These are phyloP conservation scores for Notocelia uddmanniana DNA, from an alignment of 2,888 invertebrate genomes.

Conservation along the genomic window DNA sequence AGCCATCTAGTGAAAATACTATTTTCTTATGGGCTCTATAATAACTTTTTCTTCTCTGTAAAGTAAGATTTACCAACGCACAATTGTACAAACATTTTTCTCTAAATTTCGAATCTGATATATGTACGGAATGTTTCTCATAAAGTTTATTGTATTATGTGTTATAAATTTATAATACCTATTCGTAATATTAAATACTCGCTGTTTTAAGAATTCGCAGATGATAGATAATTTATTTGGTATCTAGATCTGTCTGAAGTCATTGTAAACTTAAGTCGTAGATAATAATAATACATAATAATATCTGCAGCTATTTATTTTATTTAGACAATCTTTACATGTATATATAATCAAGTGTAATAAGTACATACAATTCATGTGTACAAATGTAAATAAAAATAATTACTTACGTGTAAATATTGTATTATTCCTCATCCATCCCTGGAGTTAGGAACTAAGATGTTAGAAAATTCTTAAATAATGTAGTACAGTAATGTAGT, in stretches of 20 bases:
- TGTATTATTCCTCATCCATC: conserved; percentile 32
- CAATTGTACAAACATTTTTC: background rate
- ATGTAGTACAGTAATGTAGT: no score
- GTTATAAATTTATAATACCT: conserved; percentile 3
- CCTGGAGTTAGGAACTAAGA: background rate
- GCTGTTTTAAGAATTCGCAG: conserved; percentile 39
- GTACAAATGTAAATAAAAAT: conserved; percentile 84
- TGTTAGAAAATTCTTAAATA: background rate
- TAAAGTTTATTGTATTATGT: background rate
- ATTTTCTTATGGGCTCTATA: background rate
- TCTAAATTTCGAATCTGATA: background rate
- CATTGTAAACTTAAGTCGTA: conserved; percentile 57
- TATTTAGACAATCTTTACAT: conserved; percentile 65
- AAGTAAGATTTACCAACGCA: background rate
- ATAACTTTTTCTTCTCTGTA: background rate
- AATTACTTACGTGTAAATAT: conserved; percentile 50
- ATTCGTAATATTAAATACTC: conserved; percentile 39
- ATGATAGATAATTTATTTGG: conserved; percentile 27
- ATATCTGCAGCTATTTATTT: conserved; percentile 81
- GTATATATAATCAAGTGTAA: conserved; percentile 75
- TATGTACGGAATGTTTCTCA: background rate
- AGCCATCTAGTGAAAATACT: background rate
- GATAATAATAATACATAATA: conserved; percentile 65
- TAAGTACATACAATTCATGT: conserved; percentile 77
- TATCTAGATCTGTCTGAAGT: conserved; percentile 52